phyloP scores from a whole-genome alignment of 35 echinoderm and acorn worm genomes.

The Apostichopus parvimensis region DNA sequence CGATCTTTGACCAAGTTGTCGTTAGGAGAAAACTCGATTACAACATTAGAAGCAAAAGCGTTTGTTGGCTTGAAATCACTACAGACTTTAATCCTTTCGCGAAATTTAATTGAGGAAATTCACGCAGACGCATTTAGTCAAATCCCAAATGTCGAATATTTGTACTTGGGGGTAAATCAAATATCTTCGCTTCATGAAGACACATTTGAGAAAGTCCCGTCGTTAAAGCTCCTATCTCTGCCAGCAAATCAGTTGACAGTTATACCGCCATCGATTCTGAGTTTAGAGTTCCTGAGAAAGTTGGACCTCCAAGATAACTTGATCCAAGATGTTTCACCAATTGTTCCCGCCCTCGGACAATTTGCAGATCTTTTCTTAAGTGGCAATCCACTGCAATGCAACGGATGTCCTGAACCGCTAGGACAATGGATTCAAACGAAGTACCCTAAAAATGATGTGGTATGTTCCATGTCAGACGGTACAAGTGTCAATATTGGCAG shows the following conservation, averaged over 20 bases:
- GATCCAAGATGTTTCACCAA: background rate
- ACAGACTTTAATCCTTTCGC: background rate
- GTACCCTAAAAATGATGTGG: background rate
- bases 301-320: background rate
- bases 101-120: conserved; percentile 11
- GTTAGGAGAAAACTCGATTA: conserved; percentile 13
- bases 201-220: background rate
- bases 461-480: conserved; percentile 15
- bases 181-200: background rate
- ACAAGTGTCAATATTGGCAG: background rate
- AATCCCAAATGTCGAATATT: conserved; percentile 35
- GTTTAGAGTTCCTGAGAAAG: background rate
- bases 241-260: background rate
- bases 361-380: background rate
- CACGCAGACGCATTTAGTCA: background rate
- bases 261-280: background rate
- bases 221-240: background rate
- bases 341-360: conserved; percentile 24
- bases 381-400: conserved; percentile 28
- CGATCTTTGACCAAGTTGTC: conserved; percentile 11
- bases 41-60: background rate
- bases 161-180: conserved; percentile 33
- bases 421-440: background rate
- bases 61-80: conserved; percentile 15
- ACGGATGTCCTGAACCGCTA: background rate